phyloP scores from a whole-genome alignment of 2,888 invertebrate genomes.

The Hypercompe scribonia region DNA sequence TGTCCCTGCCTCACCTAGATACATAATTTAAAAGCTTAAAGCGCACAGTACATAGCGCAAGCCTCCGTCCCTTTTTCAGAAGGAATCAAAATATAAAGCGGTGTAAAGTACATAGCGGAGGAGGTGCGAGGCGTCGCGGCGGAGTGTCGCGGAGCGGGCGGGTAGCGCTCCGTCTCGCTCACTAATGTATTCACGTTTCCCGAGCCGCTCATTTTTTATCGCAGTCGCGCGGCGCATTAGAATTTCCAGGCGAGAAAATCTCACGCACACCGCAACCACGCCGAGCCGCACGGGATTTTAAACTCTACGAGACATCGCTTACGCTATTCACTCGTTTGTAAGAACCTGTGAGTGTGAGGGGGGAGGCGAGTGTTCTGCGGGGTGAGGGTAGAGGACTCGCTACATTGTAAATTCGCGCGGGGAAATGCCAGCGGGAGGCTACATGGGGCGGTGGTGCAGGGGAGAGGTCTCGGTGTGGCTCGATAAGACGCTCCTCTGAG shows the following conservation, averaged over 20 bases:
- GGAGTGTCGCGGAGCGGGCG: constrained; percentile 56
- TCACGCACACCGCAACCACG: constrained; percentile 70
- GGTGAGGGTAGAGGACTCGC: constrained; percentile 60
- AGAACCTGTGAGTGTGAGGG: constrained; percentile 29
- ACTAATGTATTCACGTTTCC: constrained; percentile 85
- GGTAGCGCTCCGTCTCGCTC: constrained; percentile 72
- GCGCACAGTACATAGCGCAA: constrained; percentile 59
- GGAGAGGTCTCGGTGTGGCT: constrained; percentile 59
- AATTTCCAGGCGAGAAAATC: constrained; percentile 86
- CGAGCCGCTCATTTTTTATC: constrained; percentile 85
- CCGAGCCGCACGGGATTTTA: constrained; percentile 8
- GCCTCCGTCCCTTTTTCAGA: constrained; percentile 73
- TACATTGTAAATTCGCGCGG: constrained; percentile 81
- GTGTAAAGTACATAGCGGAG: constrained; percentile 70
- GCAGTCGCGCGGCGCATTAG: constrained; percentile 85
- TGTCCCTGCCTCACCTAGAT: constrained; percentile 45
- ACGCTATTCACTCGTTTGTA: constrained; percentile 24
- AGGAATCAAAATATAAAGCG: constrained; percentile 77
- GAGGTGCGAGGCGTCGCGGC: constrained; percentile 46
- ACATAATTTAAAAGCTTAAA: constrained; percentile 71
- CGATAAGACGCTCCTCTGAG: constrained; percentile 65
- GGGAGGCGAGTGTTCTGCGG: constrained; percentile 49
- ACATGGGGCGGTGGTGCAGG: constrained; percentile 27
- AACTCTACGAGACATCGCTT: constrained; percentile 22
- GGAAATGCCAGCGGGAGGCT: constrained; percentile 52